Evolutionary conservation across 2,797 vertebrate genomes (phyloP), one percentile per base, ranked within the genome.

Genomic region (Melanotaenia trifasciata): DNA sequence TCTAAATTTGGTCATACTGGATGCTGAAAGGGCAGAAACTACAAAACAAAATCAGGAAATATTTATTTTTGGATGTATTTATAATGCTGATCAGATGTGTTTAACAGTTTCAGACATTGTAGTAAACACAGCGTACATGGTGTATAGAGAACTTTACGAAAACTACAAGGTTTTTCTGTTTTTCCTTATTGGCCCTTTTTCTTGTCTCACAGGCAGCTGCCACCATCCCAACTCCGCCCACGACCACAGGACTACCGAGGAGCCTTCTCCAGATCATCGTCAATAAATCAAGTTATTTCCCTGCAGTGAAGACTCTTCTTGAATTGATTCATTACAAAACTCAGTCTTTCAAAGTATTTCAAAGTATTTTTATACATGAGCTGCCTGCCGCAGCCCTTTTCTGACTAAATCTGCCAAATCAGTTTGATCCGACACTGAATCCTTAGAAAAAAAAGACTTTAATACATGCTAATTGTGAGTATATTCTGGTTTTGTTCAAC

Each of bases 401-500:
- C 5, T 58, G 32, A 18, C 3, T 24, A 50, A 64, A 51, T 43
- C 14, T 51, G 12, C 16, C 40, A 10, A 66, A 65, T 70, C 2
- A 30, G 57, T 67, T 76, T 77, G 60, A 64, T 43, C 36, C 58
- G 1, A 64, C 50, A 65, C 47, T 22, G 8, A 58, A 32, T 45
- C 16, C 33, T 72, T 14, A 64, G n/a, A 20, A 35, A 13, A 67
- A 45, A 60, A 66, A 72, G 32, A 68, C 65, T 72, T 73, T 64
- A 56, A 69, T 79, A 66, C 68, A 56, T 53, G 43, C 26, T 70
- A 78, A 83, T 72, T 35, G 58, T 47, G 35, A 61, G 53, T 5
- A 58, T 64, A 62, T 73, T 76, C 53, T 74, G 10, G 69, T 72
- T 70, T 80, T 72, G 64, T 73, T 83, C 45, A 51, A n/a, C 64